Evolutionary conservation across 1,140 invertebrate species (phyloP), one percentile per base, ranked within the genome.

Genomic region (Papilio glaucus): DNA sequence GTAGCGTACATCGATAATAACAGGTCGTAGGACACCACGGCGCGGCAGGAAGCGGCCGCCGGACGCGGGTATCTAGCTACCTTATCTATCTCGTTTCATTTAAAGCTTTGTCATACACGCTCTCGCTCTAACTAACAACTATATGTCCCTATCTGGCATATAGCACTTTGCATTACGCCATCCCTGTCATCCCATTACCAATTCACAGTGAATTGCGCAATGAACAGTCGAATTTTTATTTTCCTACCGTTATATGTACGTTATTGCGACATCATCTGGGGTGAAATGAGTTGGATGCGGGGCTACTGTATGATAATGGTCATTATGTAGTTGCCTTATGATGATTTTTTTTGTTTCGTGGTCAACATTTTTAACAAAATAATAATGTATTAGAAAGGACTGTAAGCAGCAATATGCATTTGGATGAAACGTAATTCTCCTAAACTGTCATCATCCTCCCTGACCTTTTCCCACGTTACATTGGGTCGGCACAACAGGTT

Each of bases 51-150:
- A 92, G 87, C 81, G 79, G 77, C 82, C 72, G 83, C 87, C 90
- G 90, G 89, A 92, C 86, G 89, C 85, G 83, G 82, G 81, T 92
- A 92, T 92, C 90, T 91, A 87, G 86, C 90, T 86, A 87, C 87
- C 79, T 78, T 81, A 86, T 85, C 88, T 89, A 86, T 91, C 89
- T 86, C 88, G 80, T 85, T 90, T 86, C 82, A 81, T 84, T 85
- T 87, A 81, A 79, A 83, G 82, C 83, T 80, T 81, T 83, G 77
- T 83, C 84, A 87, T 85, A 83, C 75, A 76, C 78, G 77, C 74
- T 86, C 83, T 78, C 81, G 75, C 82, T 87, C 83, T 71, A 74
- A 77, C 79, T 71, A 41, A 69, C 37, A 65, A 72, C 71, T 72
- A 72, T 73, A 76, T 78, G 70, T 90, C 85, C 74, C 79, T 71